Conservation (phyloP, 2,113 vertebrate species). For the Tympanuchus pallidicinctus region DNA sequence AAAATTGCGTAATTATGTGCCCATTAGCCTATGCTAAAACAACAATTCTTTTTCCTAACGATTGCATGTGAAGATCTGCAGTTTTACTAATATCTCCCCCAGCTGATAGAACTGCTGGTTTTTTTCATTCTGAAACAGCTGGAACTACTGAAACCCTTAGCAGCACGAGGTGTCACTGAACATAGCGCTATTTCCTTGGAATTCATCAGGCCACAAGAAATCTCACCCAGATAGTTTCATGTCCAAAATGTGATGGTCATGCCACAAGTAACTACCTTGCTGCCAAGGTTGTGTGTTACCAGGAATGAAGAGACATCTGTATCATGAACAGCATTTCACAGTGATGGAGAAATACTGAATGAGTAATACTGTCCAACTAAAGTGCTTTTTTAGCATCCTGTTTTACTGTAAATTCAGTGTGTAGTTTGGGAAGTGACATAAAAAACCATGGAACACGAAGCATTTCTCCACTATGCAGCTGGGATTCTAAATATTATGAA, state of each 20-base stretch:
- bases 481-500: neutral
- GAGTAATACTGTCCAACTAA: neutral
- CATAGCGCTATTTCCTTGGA: neutral
- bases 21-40: neutral
- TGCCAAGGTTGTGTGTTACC: neutral
- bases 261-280: neutral
- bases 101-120: neutral
- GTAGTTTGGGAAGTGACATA: neutral
- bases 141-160: neutral
- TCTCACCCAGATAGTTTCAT: neutral
- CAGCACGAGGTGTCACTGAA: neutral
- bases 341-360: neutral
- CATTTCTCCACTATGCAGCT: neutral
- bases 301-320: neutral
- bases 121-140: neutral
- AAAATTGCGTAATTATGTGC: neutral
- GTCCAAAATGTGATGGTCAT: neutral
- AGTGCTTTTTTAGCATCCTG: neutral
- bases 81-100: neutral
- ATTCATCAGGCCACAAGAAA: neutral
- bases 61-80: neutral
- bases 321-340: neutral
- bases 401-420: neutral
- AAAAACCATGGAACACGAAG: neutral
- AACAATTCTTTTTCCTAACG: neutral